phyloP scores from a whole-genome alignment of 2,888 invertebrate species.

The Morpho achilles region DNA sequence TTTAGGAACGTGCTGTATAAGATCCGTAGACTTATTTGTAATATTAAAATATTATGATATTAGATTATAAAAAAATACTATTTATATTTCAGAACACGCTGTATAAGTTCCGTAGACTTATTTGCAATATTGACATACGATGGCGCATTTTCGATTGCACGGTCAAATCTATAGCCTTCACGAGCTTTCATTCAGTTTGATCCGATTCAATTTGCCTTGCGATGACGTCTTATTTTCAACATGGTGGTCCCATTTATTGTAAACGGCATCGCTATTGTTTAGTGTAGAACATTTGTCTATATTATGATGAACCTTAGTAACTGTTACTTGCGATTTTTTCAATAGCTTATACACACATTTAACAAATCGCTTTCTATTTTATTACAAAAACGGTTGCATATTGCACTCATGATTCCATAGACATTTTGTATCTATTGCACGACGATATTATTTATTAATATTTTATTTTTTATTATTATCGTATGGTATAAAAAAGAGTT shows the following conservation, averaged over 20 bases:
- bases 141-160: slow-evolving; percentile 58
- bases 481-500: too few relatives aligned
- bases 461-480: too few relatives aligned
- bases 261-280: slow-evolving; percentile 22
- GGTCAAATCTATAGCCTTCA: slow-evolving; percentile 64
- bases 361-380: too few relatives aligned
- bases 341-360: too few relatives aligned
- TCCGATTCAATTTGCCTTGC: slow-evolving; percentile 62
- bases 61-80: neutral
- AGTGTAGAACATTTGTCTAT: neutral
- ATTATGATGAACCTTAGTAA: neutral
- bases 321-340: neutral
- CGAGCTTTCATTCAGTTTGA: slow-evolving; percentile 58
- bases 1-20: slow-evolving; percentile 5
- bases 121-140: slow-evolving; percentile 49
- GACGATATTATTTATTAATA: too few relatives aligned
- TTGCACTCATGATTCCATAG: too few relatives aligned
- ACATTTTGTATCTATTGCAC: too few relatives aligned
- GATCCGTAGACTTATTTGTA: slow-evolving; percentile 28
- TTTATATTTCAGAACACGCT: slow-evolving; percentile 4
- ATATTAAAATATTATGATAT: slow-evolving; percentile 47
- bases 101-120: slow-evolving; percentile 4
- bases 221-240: slow-evolving; percentile 68
- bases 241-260: slow-evolving; percentile 56
- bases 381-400: too few relatives aligned